Evolutionary conservation across 2,888 invertebrate genomes (phyloP).

Genomic region (Heliconius charithonia): DNA sequence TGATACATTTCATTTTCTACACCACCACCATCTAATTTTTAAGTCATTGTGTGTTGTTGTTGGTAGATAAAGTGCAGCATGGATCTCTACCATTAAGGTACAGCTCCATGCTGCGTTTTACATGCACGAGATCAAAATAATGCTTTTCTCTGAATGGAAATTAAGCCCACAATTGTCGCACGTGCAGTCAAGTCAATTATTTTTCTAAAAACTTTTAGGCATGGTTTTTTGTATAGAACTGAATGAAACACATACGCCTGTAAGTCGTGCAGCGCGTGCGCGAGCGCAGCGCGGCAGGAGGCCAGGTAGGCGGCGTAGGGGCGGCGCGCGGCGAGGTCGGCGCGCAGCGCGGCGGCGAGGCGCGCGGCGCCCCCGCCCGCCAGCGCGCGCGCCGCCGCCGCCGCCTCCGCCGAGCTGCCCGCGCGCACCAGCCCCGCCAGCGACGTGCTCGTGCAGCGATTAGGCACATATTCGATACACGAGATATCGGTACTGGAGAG

Average conservation of each 20-base stretch:
- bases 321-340: constrained; percentile 73
- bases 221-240: too few species aligned
- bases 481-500: constrained; percentile 94
- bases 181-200: too few species aligned
- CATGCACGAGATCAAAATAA: too few species aligned
- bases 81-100: too few species aligned
- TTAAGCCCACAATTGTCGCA: too few species aligned
- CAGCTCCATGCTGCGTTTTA: too few species aligned
- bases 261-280: constrained; percentile 63
- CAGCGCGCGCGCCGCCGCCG: constrained; percentile 50
- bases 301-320: constrained; percentile 76
- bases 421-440: constrained; percentile 72
- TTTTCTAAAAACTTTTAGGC: too few species aligned
- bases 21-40: too few species aligned
- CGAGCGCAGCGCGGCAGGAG: constrained; percentile 65
- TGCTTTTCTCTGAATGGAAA: too few species aligned
- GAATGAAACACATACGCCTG: constrained; percentile 53
- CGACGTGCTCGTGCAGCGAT: constrained; percentile 69
- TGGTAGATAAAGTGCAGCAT: too few species aligned
- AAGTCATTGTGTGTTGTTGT: too few species aligned
- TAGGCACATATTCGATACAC: constrained; percentile 85
- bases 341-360: constrained; percentile 69
- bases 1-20: too few species aligned
- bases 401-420: constrained; percentile 56
- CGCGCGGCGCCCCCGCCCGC: constrained; percentile 58